These are phyloP conservation scores for Ianthella basta DNA, from an alignment of 37 sponge, comb jelly and placozoan species.

Conservation along the genomic window DNA sequence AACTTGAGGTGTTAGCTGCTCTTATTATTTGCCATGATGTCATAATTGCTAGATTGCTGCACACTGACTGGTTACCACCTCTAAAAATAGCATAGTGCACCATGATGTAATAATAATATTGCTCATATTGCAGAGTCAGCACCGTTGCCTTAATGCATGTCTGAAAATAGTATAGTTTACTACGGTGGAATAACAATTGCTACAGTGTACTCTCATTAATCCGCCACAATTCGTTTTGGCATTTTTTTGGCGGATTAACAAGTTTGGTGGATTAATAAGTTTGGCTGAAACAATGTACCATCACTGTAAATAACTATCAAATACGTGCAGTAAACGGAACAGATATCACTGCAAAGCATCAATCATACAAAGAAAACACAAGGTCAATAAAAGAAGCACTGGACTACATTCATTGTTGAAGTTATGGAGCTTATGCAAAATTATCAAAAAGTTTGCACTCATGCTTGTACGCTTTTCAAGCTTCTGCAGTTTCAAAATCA, in stretches of 20 bases:
- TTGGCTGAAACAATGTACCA: neutral
- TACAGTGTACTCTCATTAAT: conserved; percentile 18
- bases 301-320: too few species aligned
- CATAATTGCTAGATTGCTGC: too few species aligned
- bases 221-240: conserved; percentile 28
- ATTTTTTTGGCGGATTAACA: conserved; percentile 30
- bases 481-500: conserved; percentile 6
- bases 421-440: neutral
- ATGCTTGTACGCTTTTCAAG: conserved; percentile 1
- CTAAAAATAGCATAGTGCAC: too few species aligned
- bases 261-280: conserved; percentile 9
- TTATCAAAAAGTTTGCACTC: neutral
- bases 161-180: too few species aligned
- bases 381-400: conserved; percentile 6
- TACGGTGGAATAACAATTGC: too few species aligned
- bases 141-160: too few species aligned
- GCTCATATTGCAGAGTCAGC: too few species aligned
- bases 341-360: neutral
- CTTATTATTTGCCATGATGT: too few species aligned
- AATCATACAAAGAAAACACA: neutral
- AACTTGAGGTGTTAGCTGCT: too few species aligned
- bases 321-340: too few species aligned
- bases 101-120: too few species aligned
- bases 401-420: neutral
- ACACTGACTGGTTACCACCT: too few species aligned